Percentiles rank a stretch among this genome's conserved stretches.
Evolutionary conservation across 1,140 invertebrate genomes (phyloP).

Genomic region (Aphaenogaster floridana): DNA sequence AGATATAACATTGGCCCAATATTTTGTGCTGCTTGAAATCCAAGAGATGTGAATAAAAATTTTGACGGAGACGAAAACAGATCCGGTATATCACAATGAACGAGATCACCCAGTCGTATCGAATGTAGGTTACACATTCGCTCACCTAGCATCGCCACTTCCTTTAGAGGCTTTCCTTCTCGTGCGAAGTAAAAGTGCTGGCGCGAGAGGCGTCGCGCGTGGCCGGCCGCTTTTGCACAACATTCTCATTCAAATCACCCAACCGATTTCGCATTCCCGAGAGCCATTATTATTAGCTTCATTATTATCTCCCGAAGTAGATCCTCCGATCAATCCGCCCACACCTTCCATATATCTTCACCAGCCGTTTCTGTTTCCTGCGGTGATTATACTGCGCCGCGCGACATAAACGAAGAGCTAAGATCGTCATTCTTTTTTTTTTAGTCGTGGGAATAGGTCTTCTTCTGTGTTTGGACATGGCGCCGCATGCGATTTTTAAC

Average conservation of each 20-base stretch:
- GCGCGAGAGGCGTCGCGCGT: conserved; percentile 45
- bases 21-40: no score
- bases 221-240: conserved; percentile 67
- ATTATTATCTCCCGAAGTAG: conserved; percentile 32
- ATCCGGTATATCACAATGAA: conserved; percentile 10
- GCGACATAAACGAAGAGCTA: conserved; percentile 22
- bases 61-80: neutral
- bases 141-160: conserved; percentile 52
- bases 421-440: neutral
- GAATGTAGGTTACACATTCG: conserved; percentile 64
- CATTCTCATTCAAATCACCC: conserved; percentile 64
- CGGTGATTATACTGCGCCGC: conserved; percentile 1
- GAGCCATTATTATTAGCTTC: neutral
- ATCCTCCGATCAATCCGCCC: conserved; percentile 43
- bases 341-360: conserved; percentile 31
- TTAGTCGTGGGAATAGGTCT: neutral
- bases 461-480: neutral
- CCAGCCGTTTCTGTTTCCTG: conserved; percentile 30
- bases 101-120: conserved; percentile 52
- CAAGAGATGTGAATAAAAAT: neutral
- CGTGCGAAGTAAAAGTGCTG: conserved; percentile 64
- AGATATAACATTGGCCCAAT: no score
- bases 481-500: neutral
- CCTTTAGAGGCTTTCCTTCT: conserved; percentile 69
- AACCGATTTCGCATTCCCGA: conserved; percentile 58